Percentiles rank a stretch among this genome's conserved stretches.
Conservation (phyloP, 2,797 vertebrate genomes). For the Neopelma chrysocephalum region DNA sequence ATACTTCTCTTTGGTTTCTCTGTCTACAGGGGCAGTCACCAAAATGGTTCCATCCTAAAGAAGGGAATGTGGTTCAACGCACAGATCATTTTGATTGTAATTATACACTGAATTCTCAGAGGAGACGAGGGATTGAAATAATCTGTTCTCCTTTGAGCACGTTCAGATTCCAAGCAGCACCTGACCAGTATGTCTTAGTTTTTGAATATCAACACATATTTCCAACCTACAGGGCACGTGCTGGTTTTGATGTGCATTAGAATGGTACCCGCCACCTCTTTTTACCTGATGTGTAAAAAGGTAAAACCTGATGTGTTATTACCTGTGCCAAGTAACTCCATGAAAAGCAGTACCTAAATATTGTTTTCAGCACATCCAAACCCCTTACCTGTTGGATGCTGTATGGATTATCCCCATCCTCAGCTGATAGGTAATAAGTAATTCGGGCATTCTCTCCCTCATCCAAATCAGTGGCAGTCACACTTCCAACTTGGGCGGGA, state of each 20-base stretch:
- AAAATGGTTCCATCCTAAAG: conserved; percentile 77
- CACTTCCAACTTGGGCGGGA: conserved; percentile 30
- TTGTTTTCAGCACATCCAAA: neutral
- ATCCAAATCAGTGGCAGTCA: conserved; percentile 75
- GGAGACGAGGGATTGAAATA: neutral
- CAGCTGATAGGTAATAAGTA: conserved; percentile 52
- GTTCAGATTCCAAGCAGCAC: neutral
- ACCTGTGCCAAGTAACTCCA: neutral
- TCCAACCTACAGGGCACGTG: rapidly evolving
- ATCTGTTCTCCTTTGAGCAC: neutral
- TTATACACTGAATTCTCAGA: neutral
- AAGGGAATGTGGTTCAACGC: neutral
- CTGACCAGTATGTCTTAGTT: neutral
- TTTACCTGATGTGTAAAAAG: neutral
- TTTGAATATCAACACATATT: neutral
- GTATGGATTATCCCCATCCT: conserved; percentile 65
- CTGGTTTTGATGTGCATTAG: neutral
- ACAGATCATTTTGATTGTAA: neutral
- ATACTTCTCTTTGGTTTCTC: conserved; percentile 75
- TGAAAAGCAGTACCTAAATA: neutral
- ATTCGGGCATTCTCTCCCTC: conserved; percentile 74
- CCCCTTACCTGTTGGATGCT: conserved; percentile 73
- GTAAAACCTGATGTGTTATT: neutral
- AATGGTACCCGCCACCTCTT: neutral
- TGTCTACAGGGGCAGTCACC: conserved; percentile 72